Base-by-base conservation (phyloP, 2,113 vertebrate species). In the Cromileptes altivelis region DNA sequence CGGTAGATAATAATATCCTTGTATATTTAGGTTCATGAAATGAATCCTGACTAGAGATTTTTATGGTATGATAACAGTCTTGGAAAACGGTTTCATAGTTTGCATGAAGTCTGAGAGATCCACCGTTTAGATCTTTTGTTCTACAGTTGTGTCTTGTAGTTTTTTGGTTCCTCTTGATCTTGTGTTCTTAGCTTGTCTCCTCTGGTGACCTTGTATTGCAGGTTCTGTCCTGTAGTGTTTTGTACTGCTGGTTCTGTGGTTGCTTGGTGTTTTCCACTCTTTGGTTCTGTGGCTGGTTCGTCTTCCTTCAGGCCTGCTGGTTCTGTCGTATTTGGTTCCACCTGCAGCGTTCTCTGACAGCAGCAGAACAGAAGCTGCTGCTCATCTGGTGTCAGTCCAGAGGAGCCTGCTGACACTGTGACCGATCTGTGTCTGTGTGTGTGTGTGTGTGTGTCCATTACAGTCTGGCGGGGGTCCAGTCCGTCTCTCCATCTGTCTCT, bases 281-380 rank as follows among this genome's bases (percentile, higher is more conserved):
- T 45, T 45, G 6, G 6, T 23, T 55, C 11, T 69, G 15, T 52
- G 11, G 14, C 57, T 60, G 58, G 27, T 50, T 17, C 6, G 1
- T 3, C 4, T 9, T 47, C 11, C 11, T 52, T 23, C 21, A 10
- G 42, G 33, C 25, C 50, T 49, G 23, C 6, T 62, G 82, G 72
- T 65, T 78, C 68, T 27, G 58, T 18, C 9, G 10, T 37, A 37
- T 58, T 47, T 27, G 40, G 53, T 65, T 60, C 25, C 14, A 15
- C 25, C 55, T 1, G 55, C 37, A 42, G 33, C 42, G 42, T 45
- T 63, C 5, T 4, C 13, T 12, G 52, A 61, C 57, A 52, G 81
- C 60, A 70, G 72, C 18, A 40, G 84, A 76, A 50, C 70, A 65
- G 70, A 64, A 85, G 76, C 74, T 60, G 81, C 56, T 23, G 56